These are phyloP conservation scores for Aromia moschata DNA, from an alignment of 2,888 invertebrate species.

Conservation along the genomic window DNA sequence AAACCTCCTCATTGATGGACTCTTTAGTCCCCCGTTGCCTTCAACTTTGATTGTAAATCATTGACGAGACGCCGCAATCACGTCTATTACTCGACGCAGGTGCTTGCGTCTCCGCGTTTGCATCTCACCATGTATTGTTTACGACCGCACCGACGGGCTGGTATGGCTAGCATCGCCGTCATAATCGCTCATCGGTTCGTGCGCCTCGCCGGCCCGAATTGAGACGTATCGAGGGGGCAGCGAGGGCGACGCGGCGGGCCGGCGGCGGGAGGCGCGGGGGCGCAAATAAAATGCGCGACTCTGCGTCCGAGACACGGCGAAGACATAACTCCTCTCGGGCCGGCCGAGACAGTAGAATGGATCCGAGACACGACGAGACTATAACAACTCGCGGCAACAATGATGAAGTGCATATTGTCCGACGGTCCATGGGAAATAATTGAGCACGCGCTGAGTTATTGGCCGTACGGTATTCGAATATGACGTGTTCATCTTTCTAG, in stretches of 20 bases:
- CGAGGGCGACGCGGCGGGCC: constrained; percentile 44
- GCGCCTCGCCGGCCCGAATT: constrained; percentile 45
- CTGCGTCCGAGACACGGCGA: constrained; percentile 53
- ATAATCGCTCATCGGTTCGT: constrained; percentile 49
- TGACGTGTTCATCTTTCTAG: constrained; percentile 17
- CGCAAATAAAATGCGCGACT: constrained; percentile 52
- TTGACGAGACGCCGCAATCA: too few species aligned
- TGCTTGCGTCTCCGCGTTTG: too few species aligned
- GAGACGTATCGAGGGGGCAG: constrained; percentile 45
- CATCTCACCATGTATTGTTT: too few species aligned
- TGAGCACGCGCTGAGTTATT: constrained; percentile 47
- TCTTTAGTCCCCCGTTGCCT: too few species aligned
- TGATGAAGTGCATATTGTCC: constrained; percentile 52
- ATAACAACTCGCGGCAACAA: constrained; percentile 50
- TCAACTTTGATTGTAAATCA: too few species aligned
- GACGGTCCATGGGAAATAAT: constrained; percentile 47
- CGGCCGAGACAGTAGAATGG: constrained; percentile 58
- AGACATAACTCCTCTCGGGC: constrained; percentile 58
- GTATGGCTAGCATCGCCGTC: too few species aligned
- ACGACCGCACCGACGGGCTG: too few species aligned
- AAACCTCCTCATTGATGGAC: too few species aligned
- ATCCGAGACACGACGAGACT: constrained; percentile 56
- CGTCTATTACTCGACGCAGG: too few species aligned
- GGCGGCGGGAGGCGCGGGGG: constrained; percentile 38
- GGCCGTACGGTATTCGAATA: constrained; percentile 29